Conservation (phyloP, 2,113 vertebrate species). For the Eurystomus gularis region DNA sequence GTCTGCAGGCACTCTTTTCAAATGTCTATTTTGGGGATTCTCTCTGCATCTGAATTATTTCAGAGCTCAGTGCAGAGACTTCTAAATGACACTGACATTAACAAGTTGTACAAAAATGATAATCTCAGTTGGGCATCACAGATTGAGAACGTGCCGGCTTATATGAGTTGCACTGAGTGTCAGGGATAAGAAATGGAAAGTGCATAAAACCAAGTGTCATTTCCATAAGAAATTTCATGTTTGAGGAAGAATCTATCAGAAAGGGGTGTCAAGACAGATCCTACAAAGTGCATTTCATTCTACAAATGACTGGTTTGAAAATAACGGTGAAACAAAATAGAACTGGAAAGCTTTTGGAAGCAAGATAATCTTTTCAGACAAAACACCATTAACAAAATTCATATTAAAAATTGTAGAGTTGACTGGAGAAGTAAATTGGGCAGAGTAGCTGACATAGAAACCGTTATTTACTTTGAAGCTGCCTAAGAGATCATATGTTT, state of each 20-base stretch:
- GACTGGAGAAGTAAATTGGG: neutral
- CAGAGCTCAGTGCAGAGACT: slow-evolving; percentile 22
- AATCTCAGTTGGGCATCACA: slow-evolving; percentile 23
- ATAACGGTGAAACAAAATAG: neutral
- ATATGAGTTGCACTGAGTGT: neutral
- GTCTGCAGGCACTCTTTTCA: neutral
- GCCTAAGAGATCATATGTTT: neutral
- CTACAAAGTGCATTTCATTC: slow-evolving; percentile 40
- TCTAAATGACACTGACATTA: slow-evolving; percentile 64
- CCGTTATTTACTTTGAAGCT: neutral
- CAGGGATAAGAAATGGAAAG: slow-evolving; percentile 37
- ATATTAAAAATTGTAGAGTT: neutral
- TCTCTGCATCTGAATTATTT: slow-evolving; percentile 49
- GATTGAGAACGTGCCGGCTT: neutral
- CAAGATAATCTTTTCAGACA: neutral
- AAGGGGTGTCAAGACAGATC: slow-evolving; percentile 31
- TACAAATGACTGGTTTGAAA: neutral
- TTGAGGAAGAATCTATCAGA: slow-evolving; percentile 41
- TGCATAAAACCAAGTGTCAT: slow-evolving; percentile 52
- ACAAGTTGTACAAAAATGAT: slow-evolving; percentile 54
- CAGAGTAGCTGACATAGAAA: neutral
- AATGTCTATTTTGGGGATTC: slow-evolving; percentile 7
- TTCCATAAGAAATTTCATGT: slow-evolving; percentile 22
- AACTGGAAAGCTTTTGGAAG: neutral
- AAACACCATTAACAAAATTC: neutral